These are phyloP conservation scores for Lithophane socia DNA, from an alignment of 2,888 invertebrate species.

Conservation along the genomic window DNA sequence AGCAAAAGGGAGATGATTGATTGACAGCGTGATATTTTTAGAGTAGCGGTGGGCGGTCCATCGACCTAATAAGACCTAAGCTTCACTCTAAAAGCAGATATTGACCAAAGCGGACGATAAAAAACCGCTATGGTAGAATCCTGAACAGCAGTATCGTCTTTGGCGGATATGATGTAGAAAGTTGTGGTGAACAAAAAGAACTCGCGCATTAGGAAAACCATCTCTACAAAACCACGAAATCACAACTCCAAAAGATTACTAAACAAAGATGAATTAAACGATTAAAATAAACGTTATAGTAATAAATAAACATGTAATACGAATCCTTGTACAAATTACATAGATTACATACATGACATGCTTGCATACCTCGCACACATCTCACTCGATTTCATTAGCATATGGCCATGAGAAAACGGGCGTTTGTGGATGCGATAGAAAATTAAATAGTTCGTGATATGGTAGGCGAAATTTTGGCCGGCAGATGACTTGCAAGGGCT, in stretches of 20 bases:
- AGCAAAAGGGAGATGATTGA: slow-evolving; percentile 19
- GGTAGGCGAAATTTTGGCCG: not conserved
- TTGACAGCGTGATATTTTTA: not conserved
- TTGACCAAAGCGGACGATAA: not conserved
- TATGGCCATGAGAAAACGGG: slow-evolving; percentile 43
- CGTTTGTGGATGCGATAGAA: slow-evolving; percentile 8
- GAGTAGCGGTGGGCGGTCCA: not conserved
- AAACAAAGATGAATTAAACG: slow-evolving; percentile 21
- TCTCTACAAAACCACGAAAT: slow-evolving; percentile 2
- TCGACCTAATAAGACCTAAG: not conserved
- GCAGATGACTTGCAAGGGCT: not conserved
- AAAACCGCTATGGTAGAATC: not conserved
- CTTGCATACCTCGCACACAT: slow-evolving; percentile 32
- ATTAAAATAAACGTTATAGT: slow-evolving; percentile 43
- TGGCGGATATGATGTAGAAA: not conserved
- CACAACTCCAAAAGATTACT: slow-evolving; percentile 33
- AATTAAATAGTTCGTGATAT: not conserved
- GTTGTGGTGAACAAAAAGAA: not conserved
- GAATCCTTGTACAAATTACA: slow-evolving; percentile 62
- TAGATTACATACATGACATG: slow-evolving; percentile 57
- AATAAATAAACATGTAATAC: slow-evolving; percentile 46
- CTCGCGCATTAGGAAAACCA: not conserved
- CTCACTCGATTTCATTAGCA: slow-evolving; percentile 33
- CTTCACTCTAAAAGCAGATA: not conserved
- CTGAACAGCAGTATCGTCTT: not conserved